Base-by-base conservation (phyloP, 1,140 invertebrate species). In the Tetramorium alpestre region DNA sequence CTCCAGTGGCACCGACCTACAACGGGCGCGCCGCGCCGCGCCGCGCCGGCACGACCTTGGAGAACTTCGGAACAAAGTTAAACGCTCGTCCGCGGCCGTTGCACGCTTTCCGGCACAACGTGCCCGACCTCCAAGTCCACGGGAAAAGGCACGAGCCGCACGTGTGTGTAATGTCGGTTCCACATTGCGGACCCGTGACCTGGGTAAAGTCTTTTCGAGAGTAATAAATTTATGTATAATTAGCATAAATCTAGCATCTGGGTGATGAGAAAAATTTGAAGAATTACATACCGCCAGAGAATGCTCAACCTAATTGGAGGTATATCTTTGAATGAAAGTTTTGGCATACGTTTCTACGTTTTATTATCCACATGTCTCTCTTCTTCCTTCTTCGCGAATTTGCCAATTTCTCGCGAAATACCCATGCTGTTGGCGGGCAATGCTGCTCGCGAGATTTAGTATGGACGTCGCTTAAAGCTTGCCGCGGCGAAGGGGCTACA, bases 1-100 rank as follows among this genome's bases (percentile, higher is more conserved):
- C 88, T 89, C 85, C 75, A 85, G 87, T 88, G 91, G 90, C 92
- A 92, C 88, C 93, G 94, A 94, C 93, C 94, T 93, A 94, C 91
- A 93, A 87, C 88, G 87, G 81, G 51, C 80, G 81, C 85, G 78
- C 73, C 60, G 33, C 33, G 78, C 73, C 60, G 33, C 33, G 33
- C 33, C 33, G 85, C 89, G 80, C 54, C 80, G 80, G 90, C 92
- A 91, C 93, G 94, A 94, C 94, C 94, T 94, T 94, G 94, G 93
- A 93, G 91, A 94, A 94, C 93, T 94, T 94, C 88, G 90, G 92
- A 94, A 94, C 93, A 94, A 94, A 94, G 94, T 94, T 94, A 93
- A 93, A 94, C 90, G 88, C 65, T 91, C 90, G 87, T 88, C 73
- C 87, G 85, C 82, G 87, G 78, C 75, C 89, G 89, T 89, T 81